These are phyloP conservation scores for Trichonephila clavata DNA, from an alignment of 1,140 invertebrate genomes.

Conservation along the genomic window DNA sequence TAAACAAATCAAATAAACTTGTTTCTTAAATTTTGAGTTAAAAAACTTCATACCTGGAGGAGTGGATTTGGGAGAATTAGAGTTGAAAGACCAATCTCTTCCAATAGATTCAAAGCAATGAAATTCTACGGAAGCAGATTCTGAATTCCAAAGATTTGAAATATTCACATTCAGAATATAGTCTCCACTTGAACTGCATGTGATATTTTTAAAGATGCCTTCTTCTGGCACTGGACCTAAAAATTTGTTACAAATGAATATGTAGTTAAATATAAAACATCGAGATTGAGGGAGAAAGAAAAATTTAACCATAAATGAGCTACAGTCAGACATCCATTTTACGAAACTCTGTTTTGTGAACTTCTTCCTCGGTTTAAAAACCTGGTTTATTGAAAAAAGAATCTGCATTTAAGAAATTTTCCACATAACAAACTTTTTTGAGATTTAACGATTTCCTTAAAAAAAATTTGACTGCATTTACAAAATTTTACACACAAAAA, in stretches of 20 bases:
- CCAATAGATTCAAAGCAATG: slow-evolving; percentile 57
- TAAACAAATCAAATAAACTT: no score
- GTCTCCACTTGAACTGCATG: slow-evolving; percentile 48
- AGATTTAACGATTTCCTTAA: no score
- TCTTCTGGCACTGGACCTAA: slow-evolving; percentile 32
- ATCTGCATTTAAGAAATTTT: no score
- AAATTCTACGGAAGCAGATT: slow-evolving; percentile 26
- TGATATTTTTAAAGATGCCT: slow-evolving; percentile 15
- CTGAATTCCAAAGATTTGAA: slow-evolving; percentile 66
- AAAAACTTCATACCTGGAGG: slow-evolving; percentile 50
- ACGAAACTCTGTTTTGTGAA: no score
- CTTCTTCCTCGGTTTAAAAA: no score
- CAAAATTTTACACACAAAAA: no score
- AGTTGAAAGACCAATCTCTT: slow-evolving; percentile 52
- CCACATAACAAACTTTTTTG: no score
- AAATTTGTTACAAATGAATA: not conserved
- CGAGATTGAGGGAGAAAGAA: no score
- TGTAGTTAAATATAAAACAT: not conserved
- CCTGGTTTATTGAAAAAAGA: no score
- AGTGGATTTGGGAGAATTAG: slow-evolving; percentile 63
- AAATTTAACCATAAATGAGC: no score
- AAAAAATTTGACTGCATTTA: no score
- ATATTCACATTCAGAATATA: slow-evolving; percentile 31
- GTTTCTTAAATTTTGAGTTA: not conserved
- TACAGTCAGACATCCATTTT: no score